These are phyloP conservation scores for Willowsia nigromaculata DNA, from an alignment of 2,888 invertebrate genomes.

Conservation along the genomic window DNA sequence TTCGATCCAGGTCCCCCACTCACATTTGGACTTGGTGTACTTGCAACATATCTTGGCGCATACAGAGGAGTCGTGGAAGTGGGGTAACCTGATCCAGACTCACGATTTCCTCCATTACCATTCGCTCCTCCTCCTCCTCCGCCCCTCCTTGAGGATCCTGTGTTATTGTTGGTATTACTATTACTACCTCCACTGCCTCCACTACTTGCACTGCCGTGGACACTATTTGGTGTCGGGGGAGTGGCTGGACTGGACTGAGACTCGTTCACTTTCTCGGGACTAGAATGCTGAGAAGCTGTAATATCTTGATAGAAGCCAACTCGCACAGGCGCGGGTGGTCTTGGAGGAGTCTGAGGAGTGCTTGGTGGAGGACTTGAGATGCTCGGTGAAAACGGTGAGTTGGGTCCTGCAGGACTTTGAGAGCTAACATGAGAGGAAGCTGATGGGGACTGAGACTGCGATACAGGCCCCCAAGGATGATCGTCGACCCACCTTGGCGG, in stretches of 20 bases:
- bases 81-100: slow-evolving; percentile 50
- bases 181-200: neutral
- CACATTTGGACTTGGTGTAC: slow-evolving; percentile 73
- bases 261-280: slow-evolving; percentile 79
- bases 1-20: slow-evolving; percentile 57
- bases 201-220: slow-evolving; percentile 43
- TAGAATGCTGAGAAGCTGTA: slow-evolving; percentile 81
- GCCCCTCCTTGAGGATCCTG: slow-evolving; percentile 80
- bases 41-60: slow-evolving; percentile 72
- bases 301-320: slow-evolving; percentile 93
- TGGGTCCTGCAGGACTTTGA: slow-evolving; percentile 78
- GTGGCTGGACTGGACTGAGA: slow-evolving; percentile 75
- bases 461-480: slow-evolving; percentile 86
- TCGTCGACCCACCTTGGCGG: slow-evolving; percentile 85
- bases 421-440: slow-evolving; percentile 82
- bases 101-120: slow-evolving; percentile 28
- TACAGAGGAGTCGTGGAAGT: slow-evolving; percentile 66
- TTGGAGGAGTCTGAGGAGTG: slow-evolving; percentile 83
- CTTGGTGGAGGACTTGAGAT: slow-evolving; percentile 83
- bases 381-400: slow-evolving; percentile 78
- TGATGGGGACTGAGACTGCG: slow-evolving; percentile 86
- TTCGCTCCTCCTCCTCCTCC: slow-evolving; percentile 49
- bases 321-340: slow-evolving; percentile 88
- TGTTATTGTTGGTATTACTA: slow-evolving; percentile 78
- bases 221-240: slow-evolving; percentile 75